Percentiles rank a stretch among this genome's conserved stretches.
phyloP scores from a whole-genome alignment of 1,140 invertebrate genomes.

The Vanessa atalanta region DNA sequence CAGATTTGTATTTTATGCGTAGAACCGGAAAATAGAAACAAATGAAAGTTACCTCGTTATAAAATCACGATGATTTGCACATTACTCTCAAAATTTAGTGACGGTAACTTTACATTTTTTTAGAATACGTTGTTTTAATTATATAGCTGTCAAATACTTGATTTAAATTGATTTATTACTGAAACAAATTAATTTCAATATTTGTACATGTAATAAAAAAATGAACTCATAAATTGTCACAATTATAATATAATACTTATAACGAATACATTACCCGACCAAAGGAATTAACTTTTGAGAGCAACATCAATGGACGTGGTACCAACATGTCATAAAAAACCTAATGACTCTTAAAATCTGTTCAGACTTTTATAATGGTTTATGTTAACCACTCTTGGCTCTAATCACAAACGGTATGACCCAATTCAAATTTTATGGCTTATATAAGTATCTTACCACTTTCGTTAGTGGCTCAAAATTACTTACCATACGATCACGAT shows the following conservation, averaged over 20 bases:
- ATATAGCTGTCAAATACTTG: no score
- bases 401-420: slow-evolving; percentile 34
- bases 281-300: neutral
- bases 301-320: slow-evolving; percentile 18
- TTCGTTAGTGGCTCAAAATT: slow-evolving; percentile 33
- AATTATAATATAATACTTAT: neutral
- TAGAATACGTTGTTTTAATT: no score
- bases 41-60: no score
- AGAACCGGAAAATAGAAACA: no score
- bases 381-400: slow-evolving; percentile 30
- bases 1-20: no score
- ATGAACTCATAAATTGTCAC: neutral
- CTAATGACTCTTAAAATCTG: slow-evolving; percentile 24
- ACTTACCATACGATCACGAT: slow-evolving; percentile 37
- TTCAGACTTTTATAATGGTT: slow-evolving; percentile 23
- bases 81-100: no score
- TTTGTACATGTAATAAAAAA: neutral
- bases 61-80: no score
- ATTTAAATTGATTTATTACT: no score
- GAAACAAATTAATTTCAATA: no score
- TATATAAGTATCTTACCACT: slow-evolving; percentile 37
- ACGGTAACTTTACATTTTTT: no score
- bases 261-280: neutral
- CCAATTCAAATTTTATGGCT: slow-evolving; percentile 37
- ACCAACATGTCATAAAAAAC: slow-evolving; percentile 4